A percentile compares a stretch with the other conserved stretches of the same genome.
Evolutionary conservation across 53 echinoderm and acorn worm species (phyloP).

Genomic region (Crossaster papposus): DNA sequence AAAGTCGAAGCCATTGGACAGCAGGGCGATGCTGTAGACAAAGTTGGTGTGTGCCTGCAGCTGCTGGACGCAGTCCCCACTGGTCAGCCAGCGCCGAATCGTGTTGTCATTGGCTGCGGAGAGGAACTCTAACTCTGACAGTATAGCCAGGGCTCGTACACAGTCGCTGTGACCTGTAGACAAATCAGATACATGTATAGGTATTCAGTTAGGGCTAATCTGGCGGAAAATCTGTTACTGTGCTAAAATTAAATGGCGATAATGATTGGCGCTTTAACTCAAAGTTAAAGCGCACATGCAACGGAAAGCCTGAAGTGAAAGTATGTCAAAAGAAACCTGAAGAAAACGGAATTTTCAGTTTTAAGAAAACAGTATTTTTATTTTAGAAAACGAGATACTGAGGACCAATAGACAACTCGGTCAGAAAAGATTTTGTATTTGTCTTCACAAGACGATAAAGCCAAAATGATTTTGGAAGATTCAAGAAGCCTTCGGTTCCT

Average conservation of each 20-base stretch:
- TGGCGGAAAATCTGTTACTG: not conserved
- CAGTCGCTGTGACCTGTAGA: conserved; percentile 67
- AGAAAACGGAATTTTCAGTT: too few species aligned
- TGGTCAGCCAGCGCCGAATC: conserved; percentile 86
- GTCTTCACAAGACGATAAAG: too few species aligned
- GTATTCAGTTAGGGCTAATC: not conserved
- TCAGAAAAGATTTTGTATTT: too few species aligned
- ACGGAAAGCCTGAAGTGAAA: too few species aligned
- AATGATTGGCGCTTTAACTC: too few species aligned
- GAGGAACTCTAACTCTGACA: conserved; percentile 88
- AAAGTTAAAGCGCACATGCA: too few species aligned
- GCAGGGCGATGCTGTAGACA: conserved; percentile 81
- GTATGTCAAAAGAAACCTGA: too few species aligned
- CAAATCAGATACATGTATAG: not conserved
- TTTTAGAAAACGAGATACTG: too few species aligned
- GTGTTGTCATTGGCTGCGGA: conserved; percentile 89
- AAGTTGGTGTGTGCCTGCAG: conserved; percentile 85
- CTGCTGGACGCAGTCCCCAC: conserved; percentile 83
- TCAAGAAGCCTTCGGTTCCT: not conserved
- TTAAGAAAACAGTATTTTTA: too few species aligned
- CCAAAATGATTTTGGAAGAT: not conserved
- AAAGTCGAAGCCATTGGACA: conserved; percentile 83
- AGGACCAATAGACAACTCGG: too few species aligned
- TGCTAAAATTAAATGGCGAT: not conserved
- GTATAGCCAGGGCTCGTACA: conserved; percentile 80